Conservation (phyloP, 2,113 vertebrate genomes). For the Pterophyllum scalare region DNA sequence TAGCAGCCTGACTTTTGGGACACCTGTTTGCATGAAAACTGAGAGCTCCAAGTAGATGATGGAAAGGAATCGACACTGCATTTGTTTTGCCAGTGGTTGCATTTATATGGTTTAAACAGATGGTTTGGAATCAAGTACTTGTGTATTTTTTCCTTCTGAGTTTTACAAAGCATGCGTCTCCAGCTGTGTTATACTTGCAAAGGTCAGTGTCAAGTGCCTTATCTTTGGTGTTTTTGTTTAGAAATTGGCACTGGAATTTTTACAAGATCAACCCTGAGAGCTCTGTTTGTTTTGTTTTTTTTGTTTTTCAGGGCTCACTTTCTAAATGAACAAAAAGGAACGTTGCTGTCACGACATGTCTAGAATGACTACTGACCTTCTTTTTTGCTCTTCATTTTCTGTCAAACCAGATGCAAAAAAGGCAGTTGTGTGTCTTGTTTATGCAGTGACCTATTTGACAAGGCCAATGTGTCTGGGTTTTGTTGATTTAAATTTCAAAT, state of each 20-base stretch:
- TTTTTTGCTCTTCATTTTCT: constrained; percentile 2
- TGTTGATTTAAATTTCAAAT: constrained; percentile 38
- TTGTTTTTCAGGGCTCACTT: neutral
- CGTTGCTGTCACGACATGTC: constrained; percentile 26
- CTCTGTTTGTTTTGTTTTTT: neutral
- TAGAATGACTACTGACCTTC: neutral
- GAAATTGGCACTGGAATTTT: neutral
- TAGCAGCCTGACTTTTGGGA: constrained; percentile 52
- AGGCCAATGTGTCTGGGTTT: neutral
- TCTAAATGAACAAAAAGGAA: constrained; percentile 20
- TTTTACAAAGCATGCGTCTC: neutral
- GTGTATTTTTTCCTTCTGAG: neutral
- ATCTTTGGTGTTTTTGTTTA: neutral
- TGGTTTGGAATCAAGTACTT: constrained; percentile 36
- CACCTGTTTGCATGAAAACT: constrained; percentile 77
- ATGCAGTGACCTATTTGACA: constrained; percentile 26
- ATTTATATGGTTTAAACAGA: constrained; percentile 52
- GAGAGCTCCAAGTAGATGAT: constrained; percentile 60
- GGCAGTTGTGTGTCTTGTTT: constrained; percentile 25
- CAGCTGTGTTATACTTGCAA: neutral
- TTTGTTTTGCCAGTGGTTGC: constrained; percentile 24
- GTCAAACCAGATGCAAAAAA: constrained; percentile 44
- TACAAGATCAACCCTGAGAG: neutral
- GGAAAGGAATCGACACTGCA: constrained; percentile 48
- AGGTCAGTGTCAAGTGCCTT: neutral